These are phyloP conservation scores for Cyclina sinensis DNA, from an alignment of 1,140 invertebrate genomes.

Conservation along the genomic window DNA sequence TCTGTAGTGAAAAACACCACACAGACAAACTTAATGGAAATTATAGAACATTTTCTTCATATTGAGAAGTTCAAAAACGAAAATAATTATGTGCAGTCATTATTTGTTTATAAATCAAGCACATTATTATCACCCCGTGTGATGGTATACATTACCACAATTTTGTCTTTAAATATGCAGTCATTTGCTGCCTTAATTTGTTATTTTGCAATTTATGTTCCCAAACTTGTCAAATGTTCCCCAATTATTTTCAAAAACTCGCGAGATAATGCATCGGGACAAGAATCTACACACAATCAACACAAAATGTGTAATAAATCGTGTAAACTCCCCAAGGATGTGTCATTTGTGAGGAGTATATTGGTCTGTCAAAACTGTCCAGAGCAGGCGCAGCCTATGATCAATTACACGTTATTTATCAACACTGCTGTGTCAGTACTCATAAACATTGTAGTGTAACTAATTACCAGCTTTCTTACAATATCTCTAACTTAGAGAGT, in stretches of 20 bases:
- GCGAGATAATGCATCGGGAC: slow-evolving; percentile 8
- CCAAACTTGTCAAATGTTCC: slow-evolving; percentile 3
- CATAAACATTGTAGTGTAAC: neutral
- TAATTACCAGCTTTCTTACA: slow-evolving; percentile 9
- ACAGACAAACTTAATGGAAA: neutral
- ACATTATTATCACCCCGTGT: neutral
- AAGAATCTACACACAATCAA: slow-evolving; percentile 30
- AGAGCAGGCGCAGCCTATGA: slow-evolving; percentile 17
- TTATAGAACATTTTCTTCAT: neutral
- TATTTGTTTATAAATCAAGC: slow-evolving; percentile 28
- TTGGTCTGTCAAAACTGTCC: slow-evolving; percentile 58
- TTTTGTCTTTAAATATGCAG: slow-evolving; percentile 25
- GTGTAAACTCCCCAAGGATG: slow-evolving; percentile 53
- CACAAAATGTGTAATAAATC: slow-evolving; percentile 56
- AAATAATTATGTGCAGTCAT: slow-evolving; percentile 21
- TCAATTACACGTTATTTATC: slow-evolving; percentile 53
- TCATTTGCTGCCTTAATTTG: slow-evolving; percentile 7
- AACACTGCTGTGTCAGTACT: slow-evolving; percentile 2
- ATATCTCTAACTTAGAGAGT: neutral
- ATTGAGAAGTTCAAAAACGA: slow-evolving; percentile 10
- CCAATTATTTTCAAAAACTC: slow-evolving; percentile 11
- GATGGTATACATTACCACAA: neutral
- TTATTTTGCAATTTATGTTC: slow-evolving; percentile 18
- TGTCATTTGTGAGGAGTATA: slow-evolving; percentile 50
- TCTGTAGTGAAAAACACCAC: slow-evolving; percentile 9